Base-by-base conservation (phyloP, 2,797 vertebrate species). In the Acipenser ruthenus region DNA sequence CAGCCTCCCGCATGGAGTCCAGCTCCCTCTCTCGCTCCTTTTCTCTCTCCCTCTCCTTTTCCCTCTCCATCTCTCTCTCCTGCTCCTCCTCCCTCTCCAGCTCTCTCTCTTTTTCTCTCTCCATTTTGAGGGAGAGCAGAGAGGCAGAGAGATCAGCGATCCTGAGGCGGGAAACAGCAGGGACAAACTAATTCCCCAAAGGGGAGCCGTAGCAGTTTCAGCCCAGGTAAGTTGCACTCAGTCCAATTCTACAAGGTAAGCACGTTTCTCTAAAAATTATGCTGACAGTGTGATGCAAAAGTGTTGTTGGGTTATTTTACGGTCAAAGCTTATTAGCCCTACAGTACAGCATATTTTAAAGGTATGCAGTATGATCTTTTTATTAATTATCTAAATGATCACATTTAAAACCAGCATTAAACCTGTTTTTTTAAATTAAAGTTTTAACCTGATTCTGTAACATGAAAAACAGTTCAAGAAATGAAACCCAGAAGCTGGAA, bases 121-220 rank as follows among this genome's bases (percentile, higher is more conserved):
- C 81, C 70, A 78, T 75, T 69, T 86, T 83, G 76, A 83, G 81
- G 18, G 78, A 74, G 68, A 80, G 82, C 68, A 94, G 84, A 0
- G 85, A 80, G 73, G 62, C 67, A 65, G 86, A 86, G 50, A 94
- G 86, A 72, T 91, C 90, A 0, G 75, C 70, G 12, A 92, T 83
- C 81, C 94, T 95, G 72, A 67, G 74, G 12, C 71, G 11, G 68
- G 50, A 68, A 13, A 56, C 1, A 56, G 23, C 37, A 65, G 6
- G 23, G 6, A 64, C 4, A 64, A 6, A 70, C n/a, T 52, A 8
- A 64, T 23, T 49, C 4, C 2, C 7, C 3, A 12, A 53, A 3
- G 12, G 51, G 3, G 51, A 12, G 51, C 6, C 12, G 6, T 53
- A 53, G 51, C 3, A 37, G 37, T 37, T 37, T 37, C 37, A 37